Conservation (phyloP, 2,888 invertebrate species). For the Chrysolina haemoptera region DNA sequence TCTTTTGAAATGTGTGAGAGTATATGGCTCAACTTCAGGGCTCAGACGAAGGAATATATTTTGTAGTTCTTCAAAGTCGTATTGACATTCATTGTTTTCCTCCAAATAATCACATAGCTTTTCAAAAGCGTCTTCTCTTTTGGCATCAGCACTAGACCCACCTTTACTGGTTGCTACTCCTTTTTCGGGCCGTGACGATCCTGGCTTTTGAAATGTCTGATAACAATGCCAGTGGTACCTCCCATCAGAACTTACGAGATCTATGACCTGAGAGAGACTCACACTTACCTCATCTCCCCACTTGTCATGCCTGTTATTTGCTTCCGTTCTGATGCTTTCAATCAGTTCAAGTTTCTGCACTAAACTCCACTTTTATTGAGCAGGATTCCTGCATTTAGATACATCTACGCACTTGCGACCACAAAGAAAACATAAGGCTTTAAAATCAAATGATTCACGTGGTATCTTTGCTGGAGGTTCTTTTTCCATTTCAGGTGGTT, state of each 20-base stretch:
- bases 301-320: conserved; percentile 30
- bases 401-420: conserved; percentile 22
- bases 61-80: conserved; percentile 27
- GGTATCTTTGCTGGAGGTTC: conserved; percentile 20
- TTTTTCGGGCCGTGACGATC: conserved; percentile 21
- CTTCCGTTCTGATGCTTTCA: conserved; percentile 27
- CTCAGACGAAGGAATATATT: conserved; percentile 29
- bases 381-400: conserved; percentile 17
- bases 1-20: conserved; percentile 30
- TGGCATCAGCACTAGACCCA: conserved; percentile 24
- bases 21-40: conserved; percentile 31
- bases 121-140: conserved; percentile 26
- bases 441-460: conserved; percentile 4
- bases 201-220: conserved; percentile 24
- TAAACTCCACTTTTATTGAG: conserved; percentile 20
- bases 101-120: conserved; percentile 28
- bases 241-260: conserved; percentile 33
- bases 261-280: conserved; percentile 33
- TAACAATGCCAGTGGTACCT: conserved; percentile 20
- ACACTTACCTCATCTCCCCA: conserved; percentile 30
- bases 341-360: conserved; percentile 25
- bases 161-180: conserved; percentile 18
- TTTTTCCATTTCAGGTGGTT: conserved; percentile 28
- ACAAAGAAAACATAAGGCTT: conserved; percentile 21
- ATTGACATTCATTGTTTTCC: conserved; percentile 26